Base-by-base conservation (phyloP, 2,888 invertebrate genomes). In the Coleophora deauratella region DNA sequence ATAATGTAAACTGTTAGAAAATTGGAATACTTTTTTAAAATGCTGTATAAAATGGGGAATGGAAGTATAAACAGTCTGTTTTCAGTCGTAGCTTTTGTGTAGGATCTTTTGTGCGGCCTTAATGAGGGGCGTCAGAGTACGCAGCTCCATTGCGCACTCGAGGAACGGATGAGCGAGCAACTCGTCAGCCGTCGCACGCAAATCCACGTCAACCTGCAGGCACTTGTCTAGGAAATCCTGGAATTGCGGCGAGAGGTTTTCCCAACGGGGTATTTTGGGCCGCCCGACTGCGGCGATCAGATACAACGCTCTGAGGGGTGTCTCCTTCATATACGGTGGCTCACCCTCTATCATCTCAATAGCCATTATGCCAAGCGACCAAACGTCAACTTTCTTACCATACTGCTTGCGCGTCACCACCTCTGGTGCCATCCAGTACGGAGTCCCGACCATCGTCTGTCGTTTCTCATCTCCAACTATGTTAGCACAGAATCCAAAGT, bases 371-470 rank as follows among this genome's bases (percentile, higher is more conserved):
- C 97, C 97, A 42, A 98, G 86, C 0, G 96, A 96, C 97, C 97
- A 96, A 32, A 96, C 94, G 66, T 97, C 97, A 0, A 97, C 93
- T 59, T 96, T 96, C 64, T 95, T 96, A 9, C 97, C 97, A 57
- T 98, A 98, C 57, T 96, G 94, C 64, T 97, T 96, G 48, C 97
- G 88, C 0, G 95, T 95, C 0, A 96, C 95, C 0, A 96, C 95
- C 74, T 97, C 97, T 0, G 98, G 98, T 0, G 98, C 97, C 98
- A 98, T 98, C 98, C 97, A 97, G 63, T 97, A 98, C 0, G 97
- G 97, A 0, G 98, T 98, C n/a, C 98, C 97, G 0, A 97, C 97
- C 95, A 98, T 96, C 0, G 98, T 98, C 66, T 95, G 95, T n/a
- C 97, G 86, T 70, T 98, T 98, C 62, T 97, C 95, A 55, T 97